Evolutionary conservation across 2,113 vertebrate species (phyloP).

Genomic region (Lonchura striata): DNA sequence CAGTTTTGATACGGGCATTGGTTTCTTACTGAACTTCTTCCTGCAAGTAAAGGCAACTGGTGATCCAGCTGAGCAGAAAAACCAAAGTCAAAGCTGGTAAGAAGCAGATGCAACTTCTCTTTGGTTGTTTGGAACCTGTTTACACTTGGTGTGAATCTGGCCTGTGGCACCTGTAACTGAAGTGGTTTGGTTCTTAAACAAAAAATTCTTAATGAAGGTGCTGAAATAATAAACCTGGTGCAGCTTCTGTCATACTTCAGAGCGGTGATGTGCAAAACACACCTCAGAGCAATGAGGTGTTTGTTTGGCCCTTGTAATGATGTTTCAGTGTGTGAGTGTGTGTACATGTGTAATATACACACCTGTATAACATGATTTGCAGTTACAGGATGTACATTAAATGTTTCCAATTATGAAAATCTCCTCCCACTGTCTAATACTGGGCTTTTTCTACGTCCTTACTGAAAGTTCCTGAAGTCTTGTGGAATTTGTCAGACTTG

Average conservation of each 20-base stretch:
- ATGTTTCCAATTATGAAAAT: conserved; percentile 53
- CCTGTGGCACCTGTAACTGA: neutral
- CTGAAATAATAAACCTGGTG: conserved; percentile 18
- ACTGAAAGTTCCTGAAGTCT: conserved; percentile 63
- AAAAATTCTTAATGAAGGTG: conserved; percentile 26
- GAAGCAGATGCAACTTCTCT: conserved; percentile 3
- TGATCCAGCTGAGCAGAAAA: conserved; percentile 48
- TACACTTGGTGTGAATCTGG: neutral
- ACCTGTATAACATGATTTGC: neutral
- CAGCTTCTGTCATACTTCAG: neutral
- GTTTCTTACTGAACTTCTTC: conserved; percentile 53
- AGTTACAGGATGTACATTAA: conserved; percentile 40
- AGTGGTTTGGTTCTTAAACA: neutral
- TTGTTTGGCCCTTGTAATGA: conserved; percentile 43
- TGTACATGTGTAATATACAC: neutral
- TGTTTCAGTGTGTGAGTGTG: conserved; percentile 34
- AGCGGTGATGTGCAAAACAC: neutral
- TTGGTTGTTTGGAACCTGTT: conserved; percentile 35
- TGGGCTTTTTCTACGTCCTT: conserved; percentile 63
- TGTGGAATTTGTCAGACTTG: conserved; percentile 68
- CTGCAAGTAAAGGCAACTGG: conserved; percentile 56
- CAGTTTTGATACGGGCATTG: conserved; percentile 69
- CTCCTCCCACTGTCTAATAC: conserved; percentile 16
- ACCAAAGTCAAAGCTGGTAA: conserved; percentile 50
- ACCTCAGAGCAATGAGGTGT: neutral